Base-by-base conservation (phyloP, 2,888 invertebrate species). In the Pocota personata region DNA sequence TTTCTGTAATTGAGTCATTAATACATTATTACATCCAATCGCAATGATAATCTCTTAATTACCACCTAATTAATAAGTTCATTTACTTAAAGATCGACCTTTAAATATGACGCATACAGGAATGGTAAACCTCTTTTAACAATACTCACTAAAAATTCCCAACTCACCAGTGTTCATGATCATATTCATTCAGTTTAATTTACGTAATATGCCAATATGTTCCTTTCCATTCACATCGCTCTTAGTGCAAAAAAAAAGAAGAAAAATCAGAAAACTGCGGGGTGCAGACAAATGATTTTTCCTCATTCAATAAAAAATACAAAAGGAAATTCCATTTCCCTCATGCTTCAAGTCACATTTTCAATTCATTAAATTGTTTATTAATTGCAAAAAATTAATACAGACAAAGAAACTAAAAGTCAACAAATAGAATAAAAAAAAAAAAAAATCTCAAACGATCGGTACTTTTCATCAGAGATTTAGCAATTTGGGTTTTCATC, bases 91-190 rank as follows among this genome's bases (percentile, higher is more conserved):
- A 35, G n/a, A 57, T 5, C 30, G 37, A 73, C 60, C 43, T 73
- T 58, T 46, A 16, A 58, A 40, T 43, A 24, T 60, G 76, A 82
- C 60, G 40, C 75, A 69, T 55, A 10, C 60, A 75, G 19, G 7
- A 3, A 67, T 37, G 24, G 35, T 32, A 14, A 10, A 48, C 46
- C 40, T 80, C 32, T 35, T 32, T 19, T 12, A 21, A 24, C 16
- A 8, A 30, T 10, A 64, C 55, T 64, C 78, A 71, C 46, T 52
- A 27, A 71, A 82, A 82, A 76, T 40, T 35, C 69, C 71, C 82
- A 76, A 57, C 60, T 55, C 7, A 37, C 10, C 8, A 46, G 21
- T 40, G 12, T 58, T 40, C 40, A 64, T 37, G 19, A 57, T 57
- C 57, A 50, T 50, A 58, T 10, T 7, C 30, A 77, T 77, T 66